Evolutionary conservation across 2,888 invertebrate species (phyloP).

Genomic region (Netelia melanura): DNA sequence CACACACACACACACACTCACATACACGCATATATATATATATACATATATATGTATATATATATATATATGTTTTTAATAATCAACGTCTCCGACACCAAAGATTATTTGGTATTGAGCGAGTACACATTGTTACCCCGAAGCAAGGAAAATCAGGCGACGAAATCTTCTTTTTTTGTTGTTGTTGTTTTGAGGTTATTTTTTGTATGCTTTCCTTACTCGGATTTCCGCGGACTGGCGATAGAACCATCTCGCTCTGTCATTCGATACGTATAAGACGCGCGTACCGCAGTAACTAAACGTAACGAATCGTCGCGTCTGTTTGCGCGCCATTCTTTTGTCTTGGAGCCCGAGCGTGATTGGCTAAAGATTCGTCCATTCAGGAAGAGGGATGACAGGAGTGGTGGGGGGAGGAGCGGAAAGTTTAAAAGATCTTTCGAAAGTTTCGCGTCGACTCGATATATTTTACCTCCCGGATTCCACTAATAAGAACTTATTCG

Average conservation of each 20-base stretch:
- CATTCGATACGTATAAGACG: background rate
- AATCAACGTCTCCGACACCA: conserved; percentile 18
- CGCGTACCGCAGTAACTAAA: conserved; percentile 3
- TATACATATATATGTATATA: conserved; percentile 30
- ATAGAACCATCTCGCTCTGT: background rate
- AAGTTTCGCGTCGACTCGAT: conserved; percentile 31
- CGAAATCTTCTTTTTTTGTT: conserved; percentile 29
- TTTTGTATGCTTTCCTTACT: conserved; percentile 7
- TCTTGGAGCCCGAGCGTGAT: background rate
- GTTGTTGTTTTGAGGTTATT: background rate
- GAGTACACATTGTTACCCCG: conserved; percentile 18
- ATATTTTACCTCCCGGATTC: background rate
- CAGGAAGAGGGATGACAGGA: conserved; percentile 12
- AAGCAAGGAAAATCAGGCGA: conserved; percentile 23
- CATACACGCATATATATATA: background rate
- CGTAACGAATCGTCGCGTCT: conserved; percentile 33
- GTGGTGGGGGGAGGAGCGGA: background rate
- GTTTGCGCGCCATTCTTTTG: background rate
- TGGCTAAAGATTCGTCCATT: conserved; percentile 45
- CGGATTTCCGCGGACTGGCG: background rate
- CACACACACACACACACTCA: background rate
- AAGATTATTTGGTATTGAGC: conserved; percentile 6
- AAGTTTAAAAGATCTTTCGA: conserved; percentile 44
- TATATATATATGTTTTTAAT: conserved; percentile 18
- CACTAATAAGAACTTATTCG: background rate